These are phyloP conservation scores for Melipona bicolor DNA, from an alignment of 2,888 invertebrate genomes.

Conservation along the genomic window DNA sequence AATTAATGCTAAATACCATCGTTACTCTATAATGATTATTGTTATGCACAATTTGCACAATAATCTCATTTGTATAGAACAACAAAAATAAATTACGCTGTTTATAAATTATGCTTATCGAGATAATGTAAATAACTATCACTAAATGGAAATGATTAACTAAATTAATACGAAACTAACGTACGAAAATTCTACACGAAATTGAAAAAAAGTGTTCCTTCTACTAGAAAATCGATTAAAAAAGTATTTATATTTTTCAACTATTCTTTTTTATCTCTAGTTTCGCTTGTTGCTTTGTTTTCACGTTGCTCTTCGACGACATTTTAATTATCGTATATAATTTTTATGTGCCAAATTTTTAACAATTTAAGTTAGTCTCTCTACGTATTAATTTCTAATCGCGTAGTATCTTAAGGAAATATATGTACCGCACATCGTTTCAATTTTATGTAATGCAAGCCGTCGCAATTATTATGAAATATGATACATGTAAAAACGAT, in stretches of 20 bases:
- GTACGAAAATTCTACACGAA: slow-evolving; percentile 4
- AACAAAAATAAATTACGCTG: not conserved
- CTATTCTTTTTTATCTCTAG: not conserved
- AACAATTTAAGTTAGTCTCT: slow-evolving; percentile 3
- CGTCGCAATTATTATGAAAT: slow-evolving; percentile 12
- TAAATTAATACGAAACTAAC: not conserved
- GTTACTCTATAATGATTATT: slow-evolving; percentile 12
- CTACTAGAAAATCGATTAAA: slow-evolving; percentile 8
- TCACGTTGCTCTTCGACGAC: not conserved
- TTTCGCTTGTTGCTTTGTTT: not conserved
- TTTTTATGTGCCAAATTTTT: slow-evolving; percentile 57
- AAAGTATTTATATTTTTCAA: too few relatives aligned
- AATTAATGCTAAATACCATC: slow-evolving; percentile 47
- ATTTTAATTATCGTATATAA: slow-evolving; percentile 9
- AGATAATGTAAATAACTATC: slow-evolving; percentile 48
- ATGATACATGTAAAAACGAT: slow-evolving; percentile 23
- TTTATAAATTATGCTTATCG: slow-evolving; percentile 24
- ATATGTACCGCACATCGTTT: slow-evolving; percentile 34
- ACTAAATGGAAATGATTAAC: slow-evolving; percentile 17
- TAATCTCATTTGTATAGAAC: slow-evolving; percentile 53
- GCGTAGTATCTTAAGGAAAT: slow-evolving; percentile 28
- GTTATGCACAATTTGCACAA: slow-evolving; percentile 35
- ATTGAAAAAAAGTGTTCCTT: slow-evolving; percentile 24
- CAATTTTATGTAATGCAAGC: not conserved
- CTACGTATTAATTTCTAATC: slow-evolving; percentile 1